Evolutionary conservation across 2,113 vertebrate genomes (phyloP).

Genomic region (Burhinus oedicnemus): DNA sequence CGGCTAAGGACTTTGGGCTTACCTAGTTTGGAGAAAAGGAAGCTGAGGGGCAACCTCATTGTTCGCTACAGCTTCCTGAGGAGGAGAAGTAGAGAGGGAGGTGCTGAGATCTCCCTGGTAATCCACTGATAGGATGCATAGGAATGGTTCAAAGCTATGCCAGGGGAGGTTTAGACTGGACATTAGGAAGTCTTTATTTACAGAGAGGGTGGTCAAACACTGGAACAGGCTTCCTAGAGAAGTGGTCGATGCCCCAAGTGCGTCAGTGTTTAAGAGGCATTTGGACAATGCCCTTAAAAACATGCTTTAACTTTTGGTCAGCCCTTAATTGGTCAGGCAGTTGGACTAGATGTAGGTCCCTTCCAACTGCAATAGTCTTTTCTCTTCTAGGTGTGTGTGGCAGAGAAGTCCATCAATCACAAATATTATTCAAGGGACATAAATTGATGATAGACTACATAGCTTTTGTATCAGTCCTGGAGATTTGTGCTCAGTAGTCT

Average conservation of each 20-base stretch:
- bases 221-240: not conserved
- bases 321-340: not conserved
- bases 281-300: not conserved
- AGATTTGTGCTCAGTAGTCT: not conserved
- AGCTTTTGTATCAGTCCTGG: not conserved
- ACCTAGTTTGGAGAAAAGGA: not conserved
- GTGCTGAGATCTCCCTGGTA: not conserved
- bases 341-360: not conserved
- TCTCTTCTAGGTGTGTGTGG: not conserved
- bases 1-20: not conserved
- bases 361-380: not conserved
- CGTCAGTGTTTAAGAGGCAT: not conserved
- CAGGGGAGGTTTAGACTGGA: not conserved
- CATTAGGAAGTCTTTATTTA: not conserved
- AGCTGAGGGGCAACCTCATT: not conserved
- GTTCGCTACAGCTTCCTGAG: not conserved
- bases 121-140: not conserved
- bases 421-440: not conserved
- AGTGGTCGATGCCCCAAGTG: too few relatives aligned
- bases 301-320: not conserved
- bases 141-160: not conserved
- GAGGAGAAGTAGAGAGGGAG: not conserved
- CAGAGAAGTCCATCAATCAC: not conserved
- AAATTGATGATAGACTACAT: not conserved
- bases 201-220: not conserved